Evolutionary conservation across 2,888 invertebrate species (phyloP), one percentile per base, ranked within the genome.

Genomic region (Lucinisca nassula): DNA sequence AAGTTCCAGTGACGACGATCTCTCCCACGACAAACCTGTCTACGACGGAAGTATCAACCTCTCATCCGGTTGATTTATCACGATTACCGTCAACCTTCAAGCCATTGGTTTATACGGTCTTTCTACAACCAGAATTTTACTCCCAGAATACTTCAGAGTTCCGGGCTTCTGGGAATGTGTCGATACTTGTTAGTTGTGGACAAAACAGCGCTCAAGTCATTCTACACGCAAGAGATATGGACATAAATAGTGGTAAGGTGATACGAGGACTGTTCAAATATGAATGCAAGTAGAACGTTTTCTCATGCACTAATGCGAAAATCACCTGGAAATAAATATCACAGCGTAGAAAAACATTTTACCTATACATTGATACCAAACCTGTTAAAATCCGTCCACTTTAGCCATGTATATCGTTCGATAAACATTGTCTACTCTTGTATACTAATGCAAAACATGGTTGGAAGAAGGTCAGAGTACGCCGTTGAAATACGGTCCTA

Each of bases 91-190:
- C 27, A 17, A 45, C 85, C 12, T 67, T 94, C 40, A 67, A 88
- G 27, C 95, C 95, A 0, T 30, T 91, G 4, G 81, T 92, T 58
- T 95, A 95, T 80, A 89, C 91, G n/a, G 87, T 95, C 8, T 92
- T 92, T 72, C 87, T 94, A 1, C 89, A 92, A 72, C 94, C 94
- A 0, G 85, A 94, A 80, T 93, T 95, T 88, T 93, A 94, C 82
- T 89, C 80, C 10, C 82, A 75, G 4, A 88, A 92, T 38, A 88
- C 92, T 0, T 77, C 89, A 27, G 78, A 82, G 2, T 95, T 94
- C 85, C 89, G 89, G n/a, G 94, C 93, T 79, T 83, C 91, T 24
- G 94, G 94, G 1, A 75, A 72, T 8, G 90, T 90, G 0, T 79
- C 75, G 10, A 91, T 94, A 12, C 78, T 82, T 10, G 78, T 93